Evolutionary conservation across 2,113 vertebrate genomes (phyloP).

Genomic region (Callipepla californica): DNA sequence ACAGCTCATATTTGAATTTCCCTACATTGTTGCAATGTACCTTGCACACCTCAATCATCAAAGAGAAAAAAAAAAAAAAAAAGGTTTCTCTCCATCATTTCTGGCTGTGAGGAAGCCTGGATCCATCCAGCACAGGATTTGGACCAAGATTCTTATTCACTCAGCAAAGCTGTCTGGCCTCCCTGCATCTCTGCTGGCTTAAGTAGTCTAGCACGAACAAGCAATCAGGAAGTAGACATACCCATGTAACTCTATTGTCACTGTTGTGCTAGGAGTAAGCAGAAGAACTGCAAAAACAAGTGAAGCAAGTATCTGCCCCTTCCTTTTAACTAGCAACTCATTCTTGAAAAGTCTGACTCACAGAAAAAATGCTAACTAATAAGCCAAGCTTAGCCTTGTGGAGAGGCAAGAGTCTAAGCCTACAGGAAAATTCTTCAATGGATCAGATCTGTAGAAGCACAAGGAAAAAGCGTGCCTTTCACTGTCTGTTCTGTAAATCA

Average conservation of each 20-base stretch:
- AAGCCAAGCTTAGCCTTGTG: not conserved
- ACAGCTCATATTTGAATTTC: not conserved
- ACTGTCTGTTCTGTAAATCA: not conserved
- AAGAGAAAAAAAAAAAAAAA: not conserved
- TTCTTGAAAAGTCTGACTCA: not conserved
- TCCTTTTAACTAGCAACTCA: not conserved
- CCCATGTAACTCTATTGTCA: not conserved
- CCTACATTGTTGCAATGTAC: not conserved
- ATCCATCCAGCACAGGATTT: not conserved
- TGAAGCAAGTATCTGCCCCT: not conserved
- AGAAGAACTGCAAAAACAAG: not conserved
- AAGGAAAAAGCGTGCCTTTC: not conserved
- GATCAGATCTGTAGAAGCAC: not conserved
- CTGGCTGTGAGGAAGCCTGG: not conserved
- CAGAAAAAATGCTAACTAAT: not conserved
- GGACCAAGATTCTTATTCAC: not conserved
- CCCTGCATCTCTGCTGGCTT: not conserved
- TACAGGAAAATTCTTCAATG: not conserved
- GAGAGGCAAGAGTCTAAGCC: not conserved
- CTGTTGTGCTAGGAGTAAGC: not conserved
- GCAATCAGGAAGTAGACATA: not conserved
- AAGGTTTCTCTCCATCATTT: not conserved
- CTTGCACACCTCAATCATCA: not conserved
- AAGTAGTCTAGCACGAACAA: not conserved
- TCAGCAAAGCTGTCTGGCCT: not conserved